Evolutionary conservation across 2,888 invertebrate species (phyloP).

Genomic region (Pammene aurita): DNA sequence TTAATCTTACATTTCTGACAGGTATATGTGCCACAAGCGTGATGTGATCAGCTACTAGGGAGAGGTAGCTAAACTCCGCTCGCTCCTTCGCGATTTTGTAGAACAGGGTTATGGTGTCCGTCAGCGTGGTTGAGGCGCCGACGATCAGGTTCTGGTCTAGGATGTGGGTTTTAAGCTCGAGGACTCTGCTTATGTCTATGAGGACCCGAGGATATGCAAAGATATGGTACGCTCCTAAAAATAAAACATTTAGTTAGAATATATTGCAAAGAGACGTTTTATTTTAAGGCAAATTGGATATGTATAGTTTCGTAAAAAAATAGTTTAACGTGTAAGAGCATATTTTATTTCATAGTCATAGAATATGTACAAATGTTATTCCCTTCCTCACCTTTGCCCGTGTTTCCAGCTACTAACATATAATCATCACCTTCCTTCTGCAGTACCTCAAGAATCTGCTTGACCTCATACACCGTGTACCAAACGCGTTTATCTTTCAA

Average conservation of each 20-base stretch:
- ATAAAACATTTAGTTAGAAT: neutral
- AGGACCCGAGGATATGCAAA: conserved; percentile 61
- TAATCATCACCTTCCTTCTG: conserved; percentile 66
- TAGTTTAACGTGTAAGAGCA: neutral
- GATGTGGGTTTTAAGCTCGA: conserved; percentile 76
- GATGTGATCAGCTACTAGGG: conserved; percentile 83
- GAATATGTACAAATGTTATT: neutral
- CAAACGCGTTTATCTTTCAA: conserved; percentile 70
- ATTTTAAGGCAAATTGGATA: too few species aligned
- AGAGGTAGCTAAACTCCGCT: conserved; percentile 82
- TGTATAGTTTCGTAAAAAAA: too few species aligned
- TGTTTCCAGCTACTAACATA: conserved; percentile 87
- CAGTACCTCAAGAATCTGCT: conserved; percentile 74
- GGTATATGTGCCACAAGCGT: conserved; percentile 86
- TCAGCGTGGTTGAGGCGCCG: conserved; percentile 83
- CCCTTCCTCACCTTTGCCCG: conserved; percentile 82
- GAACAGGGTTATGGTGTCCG: conserved; percentile 76
- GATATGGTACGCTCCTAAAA: conserved; percentile 53
- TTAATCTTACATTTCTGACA: conserved; percentile 85
- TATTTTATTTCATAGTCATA: neutral
- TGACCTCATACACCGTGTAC: conserved; percentile 74
- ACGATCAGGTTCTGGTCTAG: conserved; percentile 74
- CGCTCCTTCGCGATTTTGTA: conserved; percentile 49
- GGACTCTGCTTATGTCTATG: conserved; percentile 84
- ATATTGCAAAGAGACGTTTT: too few species aligned